Base-by-base conservation (phyloP, 1,140 invertebrate species). In the Conus ventricosus region DNA sequence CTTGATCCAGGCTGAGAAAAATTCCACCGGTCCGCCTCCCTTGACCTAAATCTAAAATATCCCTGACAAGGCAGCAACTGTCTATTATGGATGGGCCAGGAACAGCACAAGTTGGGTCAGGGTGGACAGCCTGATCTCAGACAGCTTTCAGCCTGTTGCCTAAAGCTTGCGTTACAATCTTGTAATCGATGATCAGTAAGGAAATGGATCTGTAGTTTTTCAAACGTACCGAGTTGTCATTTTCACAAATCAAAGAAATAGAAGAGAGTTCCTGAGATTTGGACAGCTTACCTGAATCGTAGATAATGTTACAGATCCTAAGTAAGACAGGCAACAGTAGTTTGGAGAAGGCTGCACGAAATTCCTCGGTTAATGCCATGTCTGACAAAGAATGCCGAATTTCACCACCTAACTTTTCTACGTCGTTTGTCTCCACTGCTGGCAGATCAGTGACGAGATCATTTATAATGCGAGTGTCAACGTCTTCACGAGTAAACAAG, bases 191-290 rank as follows among this genome's bases (percentile, higher is more conserved):
- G 88, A 80, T 85, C 60, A 90, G 55, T 20, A 91, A 78, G 55
- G 89, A 89, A 71, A 92, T 91, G 20, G 88, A 89, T 23, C 90
- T 20, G 88, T 87, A 91, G 39, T 88, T 90, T 57, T 90, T 88
- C 6, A 90, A 13, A n/a, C 25, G 71, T 54, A 87, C 57, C 27
- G 88, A 53, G 15, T 87, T 80, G 17, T 83, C 80, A 54, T 88
- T 87, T 81, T 92, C 90, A 54, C 85, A 83, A 15, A 92, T 23
- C 20, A 90, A 71, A 39, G 90, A 88, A 63, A 91, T 90, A 57
- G 80, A 51, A 10, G 88, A 84, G 39, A 88, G 71, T 84, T 84
- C 85, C 63, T 91, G 90, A 8, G 87, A 85, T 8, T 55, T 17
- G 63, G 87, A 83, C 11, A 91, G 63, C 10, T 27, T 8, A n/a